These are phyloP conservation scores for Nannospalax galili DNA, from an alignment of 2,113 vertebrate genomes.

Conservation along the genomic window DNA sequence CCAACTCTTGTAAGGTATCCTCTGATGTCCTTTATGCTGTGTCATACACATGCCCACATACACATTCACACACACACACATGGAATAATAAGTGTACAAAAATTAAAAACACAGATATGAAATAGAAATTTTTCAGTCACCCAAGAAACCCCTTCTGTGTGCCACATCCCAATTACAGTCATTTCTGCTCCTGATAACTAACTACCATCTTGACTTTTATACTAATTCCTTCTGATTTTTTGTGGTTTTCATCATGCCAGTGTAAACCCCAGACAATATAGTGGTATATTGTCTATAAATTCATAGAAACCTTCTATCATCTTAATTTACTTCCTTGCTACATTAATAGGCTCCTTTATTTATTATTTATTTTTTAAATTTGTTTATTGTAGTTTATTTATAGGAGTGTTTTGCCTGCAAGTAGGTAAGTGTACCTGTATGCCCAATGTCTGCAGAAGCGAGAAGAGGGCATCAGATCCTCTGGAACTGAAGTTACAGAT, in stretches of 20 bases:
- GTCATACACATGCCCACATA: too few relatives aligned
- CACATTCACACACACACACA: too few relatives aligned
- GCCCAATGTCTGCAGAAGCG: neutral
- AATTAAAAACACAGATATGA: neutral
- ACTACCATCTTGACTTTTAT: neutral
- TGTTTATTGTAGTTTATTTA: too few relatives aligned
- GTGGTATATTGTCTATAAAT: neutral
- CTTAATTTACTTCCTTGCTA: neutral
- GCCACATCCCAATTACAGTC: neutral
- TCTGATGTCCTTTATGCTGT: too few relatives aligned
- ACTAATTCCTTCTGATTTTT: neutral
- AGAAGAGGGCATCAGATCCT: neutral
- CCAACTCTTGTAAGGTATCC: neutral
- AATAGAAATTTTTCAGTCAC: neutral
- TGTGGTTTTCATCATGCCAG: neutral
- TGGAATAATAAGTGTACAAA: neutral
- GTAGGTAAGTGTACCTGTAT: too few relatives aligned
- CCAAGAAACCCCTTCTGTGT: neutral
- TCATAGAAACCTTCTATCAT: neutral
- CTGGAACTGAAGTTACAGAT: neutral
- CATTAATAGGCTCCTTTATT: too few relatives aligned
- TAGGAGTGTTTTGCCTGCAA: too few relatives aligned
- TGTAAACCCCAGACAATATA: neutral
- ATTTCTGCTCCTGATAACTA: neutral
- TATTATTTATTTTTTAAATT: too few relatives aligned